Conservation (phyloP, 30 jellyfish, hydroid and myxozoan genomes). For the Turritopsis rubra region DNA sequence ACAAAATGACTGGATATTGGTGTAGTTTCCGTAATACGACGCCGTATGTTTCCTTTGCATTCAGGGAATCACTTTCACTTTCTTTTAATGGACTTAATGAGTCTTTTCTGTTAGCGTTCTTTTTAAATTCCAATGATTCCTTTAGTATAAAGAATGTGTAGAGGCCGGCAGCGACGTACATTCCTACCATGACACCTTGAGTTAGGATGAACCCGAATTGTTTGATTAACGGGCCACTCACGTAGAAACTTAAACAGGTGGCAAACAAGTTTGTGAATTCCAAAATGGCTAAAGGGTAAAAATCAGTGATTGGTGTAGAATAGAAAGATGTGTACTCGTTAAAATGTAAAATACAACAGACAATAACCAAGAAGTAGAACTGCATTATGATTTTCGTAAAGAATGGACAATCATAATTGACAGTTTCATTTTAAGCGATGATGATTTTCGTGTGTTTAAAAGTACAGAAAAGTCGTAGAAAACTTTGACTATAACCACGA, state of each 20-base stretch:
- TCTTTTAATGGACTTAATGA: not conserved
- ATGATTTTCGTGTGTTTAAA: not conserved
- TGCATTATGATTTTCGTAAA: too few species aligned
- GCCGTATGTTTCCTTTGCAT: not conserved
- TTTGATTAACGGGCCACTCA: slow-evolving; percentile 57
- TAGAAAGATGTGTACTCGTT: not conserved
- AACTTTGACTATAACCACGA: not conserved
- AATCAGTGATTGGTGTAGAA: not conserved
- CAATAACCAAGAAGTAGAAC: too few species aligned
- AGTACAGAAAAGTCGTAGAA: not conserved
- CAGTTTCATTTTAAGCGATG: too few species aligned
- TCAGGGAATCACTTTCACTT: not conserved
- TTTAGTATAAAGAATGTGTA: slow-evolving; percentile 38
- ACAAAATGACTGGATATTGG: not conserved
- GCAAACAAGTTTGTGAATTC: slow-evolving; percentile 61
- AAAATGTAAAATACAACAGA: not conserved
- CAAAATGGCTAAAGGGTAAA: slow-evolving; percentile 32
- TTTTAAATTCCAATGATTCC: slow-evolving; percentile 38
- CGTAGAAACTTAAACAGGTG: slow-evolving; percentile 27
- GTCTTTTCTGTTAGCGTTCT: not conserved
- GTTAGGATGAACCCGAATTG: slow-evolving; percentile 39
- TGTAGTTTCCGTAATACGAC: not conserved
- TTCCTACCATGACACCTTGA: slow-evolving; percentile 33
- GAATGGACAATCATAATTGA: too few species aligned
- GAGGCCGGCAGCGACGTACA: slow-evolving; percentile 31